A percentile compares a stretch with the other conserved stretches of the same genome.
Conservation (phyloP, 2,113 vertebrate species). For the Ophiodon elongatus region DNA sequence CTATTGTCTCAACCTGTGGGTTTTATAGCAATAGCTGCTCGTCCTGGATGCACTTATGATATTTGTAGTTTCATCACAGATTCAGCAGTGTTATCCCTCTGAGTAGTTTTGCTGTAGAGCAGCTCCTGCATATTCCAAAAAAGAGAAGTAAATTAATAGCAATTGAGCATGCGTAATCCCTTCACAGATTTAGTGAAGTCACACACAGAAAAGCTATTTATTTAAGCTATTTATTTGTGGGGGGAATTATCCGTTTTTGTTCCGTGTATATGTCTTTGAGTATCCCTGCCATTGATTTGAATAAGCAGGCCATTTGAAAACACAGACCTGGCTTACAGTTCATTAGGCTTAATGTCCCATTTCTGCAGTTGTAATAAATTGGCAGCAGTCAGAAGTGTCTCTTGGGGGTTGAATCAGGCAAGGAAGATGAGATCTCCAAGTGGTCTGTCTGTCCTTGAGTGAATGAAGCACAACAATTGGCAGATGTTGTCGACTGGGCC, state of each 20-base stretch:
- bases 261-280: background rate
- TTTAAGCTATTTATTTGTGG: constrained; percentile 27
- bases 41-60: constrained; percentile 40
- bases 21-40: constrained; percentile 29
- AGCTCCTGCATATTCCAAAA: constrained; percentile 47
- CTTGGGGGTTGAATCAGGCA: background rate
- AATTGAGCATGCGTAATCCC: constrained; percentile 16
- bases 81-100: constrained; percentile 24
- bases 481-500: background rate
- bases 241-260: background rate
- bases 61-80: constrained; percentile 37
- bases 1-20: background rate
- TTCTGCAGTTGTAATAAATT: constrained; percentile 15
- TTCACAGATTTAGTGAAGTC: constrained; percentile 23
- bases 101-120: constrained; percentile 41
- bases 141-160: constrained; percentile 56
- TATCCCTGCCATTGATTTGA: background rate
- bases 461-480: constrained; percentile 36
- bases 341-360: constrained; percentile 6
- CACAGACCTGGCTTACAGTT: background rate
- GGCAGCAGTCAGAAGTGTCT: constrained; percentile 13
- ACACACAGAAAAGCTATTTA: constrained; percentile 21
- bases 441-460: constrained; percentile 5
- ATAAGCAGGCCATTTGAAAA: constrained; percentile 22
- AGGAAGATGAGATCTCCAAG: constrained; percentile 1